phyloP scores from a whole-genome alignment of 2,888 invertebrate genomes.

The Saturnia pavonia region DNA sequence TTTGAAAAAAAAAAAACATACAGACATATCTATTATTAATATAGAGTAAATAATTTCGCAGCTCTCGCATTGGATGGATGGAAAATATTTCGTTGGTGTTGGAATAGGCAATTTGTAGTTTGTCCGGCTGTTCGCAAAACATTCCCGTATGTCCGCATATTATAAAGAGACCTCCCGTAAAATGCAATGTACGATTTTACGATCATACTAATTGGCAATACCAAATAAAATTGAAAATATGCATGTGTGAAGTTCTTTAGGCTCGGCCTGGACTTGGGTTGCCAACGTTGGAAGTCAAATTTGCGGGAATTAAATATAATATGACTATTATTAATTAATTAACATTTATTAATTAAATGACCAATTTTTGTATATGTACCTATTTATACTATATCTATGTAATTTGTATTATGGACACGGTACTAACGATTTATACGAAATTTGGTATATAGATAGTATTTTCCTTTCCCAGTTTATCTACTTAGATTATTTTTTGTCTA shows the following conservation, averaged over 20 bases:
- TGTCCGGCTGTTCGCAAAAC: conserved; percentile 31
- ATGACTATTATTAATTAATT: no score
- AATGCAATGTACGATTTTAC: conserved; percentile 54
- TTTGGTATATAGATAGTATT: no score
- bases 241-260: conserved; percentile 48
- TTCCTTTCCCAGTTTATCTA: no score
- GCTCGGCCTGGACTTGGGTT: neutral
- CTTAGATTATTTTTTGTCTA: no score
- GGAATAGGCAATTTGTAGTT: conserved; percentile 11
- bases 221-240: conserved; percentile 66
- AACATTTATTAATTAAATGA: no score
- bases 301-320: neutral
- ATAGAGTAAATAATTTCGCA: neutral
- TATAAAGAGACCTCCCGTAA: conserved; percentile 58
- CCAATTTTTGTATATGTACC: no score
- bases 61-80: neutral
- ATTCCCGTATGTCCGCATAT: conserved; percentile 33
- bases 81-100: neutral
- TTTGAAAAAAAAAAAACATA: no score
- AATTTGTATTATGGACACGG: no score
- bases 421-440: no score
- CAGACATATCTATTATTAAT: no score
- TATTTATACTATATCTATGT: no score
- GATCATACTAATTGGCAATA: conserved; percentile 70
- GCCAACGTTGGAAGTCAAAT: neutral